A percentile compares a stretch with the other conserved stretches of the same genome.
These are phyloP conservation scores for Tanypteryx hageni DNA, from an alignment of 2,888 invertebrate genomes.

Conservation along the genomic window DNA sequence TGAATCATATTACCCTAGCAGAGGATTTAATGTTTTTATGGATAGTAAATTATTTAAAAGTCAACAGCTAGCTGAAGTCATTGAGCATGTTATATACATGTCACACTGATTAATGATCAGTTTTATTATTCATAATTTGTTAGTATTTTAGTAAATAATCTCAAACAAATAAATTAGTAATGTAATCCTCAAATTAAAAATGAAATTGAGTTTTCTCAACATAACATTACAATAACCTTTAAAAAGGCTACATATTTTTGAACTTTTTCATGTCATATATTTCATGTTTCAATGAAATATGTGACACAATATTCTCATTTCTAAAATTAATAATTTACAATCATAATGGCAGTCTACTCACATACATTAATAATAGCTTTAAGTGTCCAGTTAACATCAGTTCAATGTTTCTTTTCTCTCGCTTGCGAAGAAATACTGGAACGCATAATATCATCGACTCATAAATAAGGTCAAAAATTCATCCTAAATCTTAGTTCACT, in stretches of 20 bases:
- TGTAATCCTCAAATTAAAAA: slow-evolving; percentile 20
- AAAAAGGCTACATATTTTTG: slow-evolving; percentile 2
- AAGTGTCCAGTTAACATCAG: slow-evolving; percentile 23
- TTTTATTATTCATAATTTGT: background rate
- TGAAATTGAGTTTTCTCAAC: background rate
- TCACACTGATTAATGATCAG: background rate
- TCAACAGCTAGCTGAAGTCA: background rate
- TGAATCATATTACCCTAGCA: slow-evolving; percentile 47
- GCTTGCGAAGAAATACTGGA: slow-evolving; percentile 40
- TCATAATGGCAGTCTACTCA: slow-evolving; percentile 24
- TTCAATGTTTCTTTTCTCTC: background rate
- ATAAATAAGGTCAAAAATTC: background rate
- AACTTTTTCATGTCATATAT: slow-evolving; percentile 37
- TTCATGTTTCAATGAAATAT: slow-evolving; percentile 9
- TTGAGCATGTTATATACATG: background rate
- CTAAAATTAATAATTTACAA: slow-evolving; percentile 16
- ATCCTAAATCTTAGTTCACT: slow-evolving; percentile 50
- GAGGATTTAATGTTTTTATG: slow-evolving; percentile 6
- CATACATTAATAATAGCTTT: slow-evolving; percentile 49
- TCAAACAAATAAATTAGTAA: slow-evolving; percentile 58
- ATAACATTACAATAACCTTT: slow-evolving; percentile 1
- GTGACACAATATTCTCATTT: background rate
- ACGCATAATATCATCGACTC: slow-evolving; percentile 25
- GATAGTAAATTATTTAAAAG: slow-evolving; percentile 4
- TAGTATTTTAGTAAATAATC: slow-evolving; percentile 34